phyloP scores from a whole-genome alignment of 1,140 invertebrate species.

The Steinernema khuongi region DNA sequence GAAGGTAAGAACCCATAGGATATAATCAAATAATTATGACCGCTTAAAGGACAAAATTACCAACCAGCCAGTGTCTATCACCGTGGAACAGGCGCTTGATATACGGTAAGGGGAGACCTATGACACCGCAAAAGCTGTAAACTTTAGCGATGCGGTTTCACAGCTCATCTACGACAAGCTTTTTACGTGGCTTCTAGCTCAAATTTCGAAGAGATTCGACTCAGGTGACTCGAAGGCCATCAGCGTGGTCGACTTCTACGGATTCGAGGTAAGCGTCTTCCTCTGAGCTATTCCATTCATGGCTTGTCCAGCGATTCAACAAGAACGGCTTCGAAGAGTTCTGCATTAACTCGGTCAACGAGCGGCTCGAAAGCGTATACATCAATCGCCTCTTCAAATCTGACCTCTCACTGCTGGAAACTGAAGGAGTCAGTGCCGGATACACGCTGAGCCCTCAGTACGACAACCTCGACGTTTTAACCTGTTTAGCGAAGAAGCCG shows the following conservation, averaged over 20 bases:
- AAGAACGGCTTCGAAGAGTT: slow-evolving; percentile 1
- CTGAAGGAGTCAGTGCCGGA: neutral
- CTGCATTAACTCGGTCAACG: neutral
- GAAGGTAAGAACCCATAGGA: neutral
- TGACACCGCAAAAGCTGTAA: neutral
- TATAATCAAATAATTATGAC: neutral
- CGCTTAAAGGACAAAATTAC: neutral
- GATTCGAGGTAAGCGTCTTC: neutral
- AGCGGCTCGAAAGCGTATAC: neutral
- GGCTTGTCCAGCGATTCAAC: neutral
- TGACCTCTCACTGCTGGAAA: neutral
- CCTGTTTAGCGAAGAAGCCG: neutral
- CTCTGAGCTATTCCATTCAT: neutral
- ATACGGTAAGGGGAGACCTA: neutral
- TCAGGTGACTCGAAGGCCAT: neutral
- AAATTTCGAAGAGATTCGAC: neutral
- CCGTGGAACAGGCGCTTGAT: neutral
- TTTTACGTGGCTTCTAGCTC: neutral
- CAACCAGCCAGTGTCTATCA: neutral
- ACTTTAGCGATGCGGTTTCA: neutral
- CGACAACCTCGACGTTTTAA: neutral
- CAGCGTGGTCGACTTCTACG: neutral
- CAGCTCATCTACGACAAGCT: neutral
- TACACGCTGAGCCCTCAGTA: neutral
- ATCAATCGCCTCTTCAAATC: neutral